Percentiles rank a stretch among this genome's conserved stretches.
These are phyloP conservation scores for Noctua comes DNA, from an alignment of 2,888 invertebrate genomes.

Conservation along the genomic window DNA sequence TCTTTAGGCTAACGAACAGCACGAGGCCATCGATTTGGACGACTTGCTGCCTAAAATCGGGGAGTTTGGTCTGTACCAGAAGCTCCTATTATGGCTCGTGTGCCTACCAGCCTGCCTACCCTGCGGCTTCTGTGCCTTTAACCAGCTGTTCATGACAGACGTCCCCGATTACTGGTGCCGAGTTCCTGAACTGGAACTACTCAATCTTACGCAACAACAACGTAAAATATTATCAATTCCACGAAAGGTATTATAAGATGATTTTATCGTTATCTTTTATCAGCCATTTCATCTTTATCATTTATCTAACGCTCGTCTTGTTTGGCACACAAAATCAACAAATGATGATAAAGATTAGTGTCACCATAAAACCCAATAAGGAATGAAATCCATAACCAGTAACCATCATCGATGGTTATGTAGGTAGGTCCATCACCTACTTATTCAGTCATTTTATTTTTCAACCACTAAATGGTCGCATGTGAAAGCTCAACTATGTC, in stretches of 20 bases:
- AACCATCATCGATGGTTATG: too few species aligned
- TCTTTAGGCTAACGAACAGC: slow-evolving; percentile 47
- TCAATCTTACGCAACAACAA: slow-evolving; percentile 89
- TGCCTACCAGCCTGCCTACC: slow-evolving; percentile 97
- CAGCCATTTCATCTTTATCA: slow-evolving; percentile 11
- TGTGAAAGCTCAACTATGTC: too few species aligned
- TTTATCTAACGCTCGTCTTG: slow-evolving; percentile 1
- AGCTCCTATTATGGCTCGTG: slow-evolving; percentile 95
- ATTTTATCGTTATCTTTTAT: slow-evolving; percentile 15
- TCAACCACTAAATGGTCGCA: too few species aligned
- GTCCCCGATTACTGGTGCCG: slow-evolving; percentile 96
- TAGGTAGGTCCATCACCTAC: background rate
- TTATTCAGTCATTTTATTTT: too few species aligned
- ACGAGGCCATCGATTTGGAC: slow-evolving; percentile 93
- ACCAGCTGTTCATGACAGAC: slow-evolving; percentile 97
- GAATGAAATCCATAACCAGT: background rate
- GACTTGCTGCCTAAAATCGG: slow-evolving; percentile 96
- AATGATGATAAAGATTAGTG: background rate
- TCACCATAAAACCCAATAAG: background rate
- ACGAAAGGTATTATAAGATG: slow-evolving; percentile 79
- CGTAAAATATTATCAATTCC: slow-evolving; percentile 93
- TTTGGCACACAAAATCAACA: background rate
- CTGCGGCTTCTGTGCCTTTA: slow-evolving; percentile 97
- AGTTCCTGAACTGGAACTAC: slow-evolving; percentile 91
- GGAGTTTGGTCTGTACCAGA: slow-evolving; percentile 97